phyloP scores from a whole-genome alignment of 2,888 invertebrate species.

The Agrilus biguttatus region DNA sequence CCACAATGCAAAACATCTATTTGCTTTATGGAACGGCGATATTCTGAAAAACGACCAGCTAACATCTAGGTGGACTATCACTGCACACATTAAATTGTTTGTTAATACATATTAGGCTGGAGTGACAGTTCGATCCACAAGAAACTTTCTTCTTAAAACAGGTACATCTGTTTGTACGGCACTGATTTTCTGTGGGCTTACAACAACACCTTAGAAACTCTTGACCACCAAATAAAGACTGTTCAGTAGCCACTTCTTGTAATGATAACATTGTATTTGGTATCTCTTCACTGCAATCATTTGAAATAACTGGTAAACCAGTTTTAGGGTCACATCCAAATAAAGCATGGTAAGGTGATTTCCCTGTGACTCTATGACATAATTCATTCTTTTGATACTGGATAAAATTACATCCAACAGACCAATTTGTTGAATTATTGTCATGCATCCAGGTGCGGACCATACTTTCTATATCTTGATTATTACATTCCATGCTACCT shows the following conservation, averaged over 20 bases:
- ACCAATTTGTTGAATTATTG: constrained; percentile 14
- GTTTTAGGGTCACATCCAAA: constrained; percentile 11
- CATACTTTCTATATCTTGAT: constrained; percentile 20
- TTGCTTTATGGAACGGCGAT: too few species aligned
- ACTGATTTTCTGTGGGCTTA: constrained; percentile 1
- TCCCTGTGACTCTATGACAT: constrained; percentile 5
- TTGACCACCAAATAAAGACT: neutral
- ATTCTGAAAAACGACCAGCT: too few species aligned
- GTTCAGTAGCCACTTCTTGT: neutral
- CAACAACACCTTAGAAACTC: constrained; percentile 1
- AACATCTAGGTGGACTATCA: too few species aligned
- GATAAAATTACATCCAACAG: constrained; percentile 11
- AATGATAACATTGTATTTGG: neutral
- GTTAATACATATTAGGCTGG: too few species aligned
- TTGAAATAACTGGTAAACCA: neutral
- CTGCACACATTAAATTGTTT: too few species aligned
- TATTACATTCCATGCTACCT: constrained; percentile 12
- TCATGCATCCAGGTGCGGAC: constrained; percentile 13
- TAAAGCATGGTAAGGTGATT: constrained; percentile 10
- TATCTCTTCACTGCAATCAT: neutral
- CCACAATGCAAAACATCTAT: neutral
- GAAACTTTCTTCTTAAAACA: neutral
- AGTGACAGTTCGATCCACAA: too few species aligned
- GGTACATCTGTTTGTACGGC: constrained; percentile 2
- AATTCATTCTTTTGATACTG: constrained; percentile 11